Evolutionary conservation across 2,888 invertebrate genomes (phyloP).

Genomic region (Acleris holmiana): DNA sequence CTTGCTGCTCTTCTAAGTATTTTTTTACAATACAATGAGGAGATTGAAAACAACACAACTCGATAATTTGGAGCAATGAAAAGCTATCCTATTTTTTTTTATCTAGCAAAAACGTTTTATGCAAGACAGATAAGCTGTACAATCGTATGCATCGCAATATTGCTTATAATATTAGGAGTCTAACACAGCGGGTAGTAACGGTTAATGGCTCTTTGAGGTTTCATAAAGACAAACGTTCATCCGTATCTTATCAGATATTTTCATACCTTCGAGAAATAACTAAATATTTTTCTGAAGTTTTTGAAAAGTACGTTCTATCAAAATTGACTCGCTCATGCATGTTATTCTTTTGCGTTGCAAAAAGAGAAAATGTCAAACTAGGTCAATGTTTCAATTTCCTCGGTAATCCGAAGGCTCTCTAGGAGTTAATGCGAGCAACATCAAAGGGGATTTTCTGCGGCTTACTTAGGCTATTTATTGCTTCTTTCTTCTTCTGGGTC

Average conservation of each 20-base stretch:
- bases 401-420: conserved; percentile 23
- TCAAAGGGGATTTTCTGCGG: conserved; percentile 16
- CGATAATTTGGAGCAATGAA: neutral
- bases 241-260: neutral
- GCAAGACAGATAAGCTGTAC: neutral
- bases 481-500: neutral
- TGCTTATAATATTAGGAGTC: conserved; percentile 11
- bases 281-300: neutral
- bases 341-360: too few species aligned
- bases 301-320: too few species aligned
- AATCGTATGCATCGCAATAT: conserved; percentile 14
- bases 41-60: too few species aligned
- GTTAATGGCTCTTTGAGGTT: conserved; percentile 15
- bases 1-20: too few species aligned
- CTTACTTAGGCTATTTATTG: conserved; percentile 20
- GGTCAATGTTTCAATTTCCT: conserved; percentile 19
- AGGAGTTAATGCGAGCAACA: conserved; percentile 23
- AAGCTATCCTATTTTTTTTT: neutral
- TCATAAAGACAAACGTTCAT: conserved; percentile 7
- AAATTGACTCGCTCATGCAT: too few species aligned
- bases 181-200: neutral
- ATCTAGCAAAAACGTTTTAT: neutral
- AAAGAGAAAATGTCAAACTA: neutral
- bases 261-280: too few species aligned
- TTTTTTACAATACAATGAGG: too few species aligned